Base-by-base conservation (phyloP, 2,888 invertebrate genomes). In the Hirtodrosophila trivittata region DNA sequence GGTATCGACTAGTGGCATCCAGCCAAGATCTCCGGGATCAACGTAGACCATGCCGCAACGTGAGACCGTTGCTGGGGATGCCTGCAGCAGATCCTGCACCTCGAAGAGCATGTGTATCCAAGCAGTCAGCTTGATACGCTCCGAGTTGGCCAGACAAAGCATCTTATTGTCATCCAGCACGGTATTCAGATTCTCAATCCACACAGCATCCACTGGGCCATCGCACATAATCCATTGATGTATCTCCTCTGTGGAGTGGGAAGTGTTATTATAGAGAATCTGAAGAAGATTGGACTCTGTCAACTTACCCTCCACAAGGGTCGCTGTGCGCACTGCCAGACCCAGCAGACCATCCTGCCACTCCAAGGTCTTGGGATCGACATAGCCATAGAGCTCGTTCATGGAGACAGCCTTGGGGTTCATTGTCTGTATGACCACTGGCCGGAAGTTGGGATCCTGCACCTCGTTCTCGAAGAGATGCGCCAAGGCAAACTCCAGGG, bases 181-280 rank as follows among this genome's bases (percentile, higher is more conserved):
- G 0, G 97, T 97, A 90, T 97, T 97, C 93, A 97, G 94, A 88
- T 97, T 97, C 90, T 97, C 97, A 67, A 97, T 97, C 97, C 97
- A 97, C 13, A 97, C 94, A 0, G 97, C 97, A 89, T 97, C 97
- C 0, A 97, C 97, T 0, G 96, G 97, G 0, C 97, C 97, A 88
- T 97, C 97, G 89, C 97, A 97, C 35, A 97, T 93, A 49, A 97
- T 93, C 97, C 97, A 97, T 86, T 97, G 97, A 88, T 97, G 97
- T 77, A 96, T 94, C 54, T 93, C 92, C 3, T 92, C 92, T 56
- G 63, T 1, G 12, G 1, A 8, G 0, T 10, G 1, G 8, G 5
- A 12, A 13, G 21, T 10, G 8, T 12, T n/a, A n/a, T 25, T 3
- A 13, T 1, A 30, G 88, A 89, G 57, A 87, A 4, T 14, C 5